A percentile compares a stretch with the other conserved stretches of the same genome.
Evolutionary conservation across 2,888 invertebrate species (phyloP).

Genomic region (Lycocerus yunnanus): DNA sequence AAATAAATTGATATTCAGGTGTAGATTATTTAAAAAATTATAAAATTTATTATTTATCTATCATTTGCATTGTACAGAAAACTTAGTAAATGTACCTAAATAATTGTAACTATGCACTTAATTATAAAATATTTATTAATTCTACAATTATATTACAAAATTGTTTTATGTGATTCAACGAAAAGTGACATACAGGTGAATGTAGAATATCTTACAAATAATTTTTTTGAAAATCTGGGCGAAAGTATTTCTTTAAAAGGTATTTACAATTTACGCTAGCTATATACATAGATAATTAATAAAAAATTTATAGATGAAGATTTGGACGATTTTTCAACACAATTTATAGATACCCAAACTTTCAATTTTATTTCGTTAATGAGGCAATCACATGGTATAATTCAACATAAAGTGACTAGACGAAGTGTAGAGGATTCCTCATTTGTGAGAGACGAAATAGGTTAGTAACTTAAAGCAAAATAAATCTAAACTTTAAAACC

Average conservation of each 20-base stretch:
- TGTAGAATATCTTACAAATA: conserved; percentile 30
- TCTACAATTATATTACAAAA: not conserved
- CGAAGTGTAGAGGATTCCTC: conserved; percentile 33
- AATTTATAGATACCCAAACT: conserved; percentile 47
- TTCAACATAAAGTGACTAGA: conserved; percentile 38
- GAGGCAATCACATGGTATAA: conserved; percentile 34
- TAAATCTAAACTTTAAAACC: not conserved
- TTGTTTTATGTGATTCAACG: conserved; percentile 13
- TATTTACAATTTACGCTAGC: conserved; percentile 19
- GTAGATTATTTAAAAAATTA: not conserved
- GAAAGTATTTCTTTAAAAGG: conserved; percentile 32
- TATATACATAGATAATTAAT: not conserved
- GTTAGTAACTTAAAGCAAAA: not conserved
- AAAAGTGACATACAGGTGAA: conserved; percentile 8
- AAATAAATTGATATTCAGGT: not conserved
- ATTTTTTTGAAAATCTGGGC: conserved; percentile 38
- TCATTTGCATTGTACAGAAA: not conserved
- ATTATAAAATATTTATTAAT: not conserved
- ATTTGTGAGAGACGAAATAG: not conserved
- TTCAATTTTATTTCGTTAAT: conserved; percentile 44
- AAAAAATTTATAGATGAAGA: conserved; percentile 28
- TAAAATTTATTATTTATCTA: not conserved
- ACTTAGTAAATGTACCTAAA: not conserved
- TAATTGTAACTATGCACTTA: not conserved
- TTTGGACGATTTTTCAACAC: conserved; percentile 39